Base-by-base conservation (phyloP, 2,797 vertebrate species). In the Eupleurogrammus muticus region DNA sequence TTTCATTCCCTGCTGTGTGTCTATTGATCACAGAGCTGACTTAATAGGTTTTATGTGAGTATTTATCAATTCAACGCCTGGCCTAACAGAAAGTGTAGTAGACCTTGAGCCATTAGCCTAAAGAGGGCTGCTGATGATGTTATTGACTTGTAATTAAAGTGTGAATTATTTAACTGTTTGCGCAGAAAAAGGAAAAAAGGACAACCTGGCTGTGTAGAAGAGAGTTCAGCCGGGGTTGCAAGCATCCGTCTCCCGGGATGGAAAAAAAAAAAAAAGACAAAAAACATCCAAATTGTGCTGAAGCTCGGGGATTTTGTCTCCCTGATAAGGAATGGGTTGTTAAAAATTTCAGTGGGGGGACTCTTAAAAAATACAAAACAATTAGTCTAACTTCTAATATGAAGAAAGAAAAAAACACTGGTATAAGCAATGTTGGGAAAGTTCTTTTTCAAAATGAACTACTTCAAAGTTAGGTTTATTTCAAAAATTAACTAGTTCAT, bases 131-230 rank as follows among this genome's bases (percentile, higher is more conserved):
- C 79, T 86, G 89, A 79, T 90, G 80, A 87, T 49, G 70, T 53
- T 87, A 92, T 89, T 84, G 90, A 91, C 74, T 87, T 54, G 76
- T 89, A 87, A 92, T 89, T 91, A 88, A 78, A 72, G 70, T 65
- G 74, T 85, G 79, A 90, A 92, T 92, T 83, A 91, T 90, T 92
- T 79, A 89, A 78, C 74, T 76, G 44, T 66, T 75, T 70, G 70
- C 74, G 67, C 48, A 34, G 68, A 73, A 75, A 44, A 59, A 80
- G 44, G 60, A n/a, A 32, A 51, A 24, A 50, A 34, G 36, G 24
- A 44, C 5, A 52, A 56, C 23, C 61, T 3, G 17, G 47, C 51
- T 48, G 46, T 11, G 14, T 40, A 5, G 28, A 61, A 16, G 36
- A 38, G 60, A 21, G 44, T 64, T 66, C 4, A 70, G n/a, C 23